A percentile compares a stretch with the other conserved stretches of the same genome.
Evolutionary conservation across 2,888 invertebrate genomes (phyloP).

Genomic region (Shargacucullia verbasci): DNA sequence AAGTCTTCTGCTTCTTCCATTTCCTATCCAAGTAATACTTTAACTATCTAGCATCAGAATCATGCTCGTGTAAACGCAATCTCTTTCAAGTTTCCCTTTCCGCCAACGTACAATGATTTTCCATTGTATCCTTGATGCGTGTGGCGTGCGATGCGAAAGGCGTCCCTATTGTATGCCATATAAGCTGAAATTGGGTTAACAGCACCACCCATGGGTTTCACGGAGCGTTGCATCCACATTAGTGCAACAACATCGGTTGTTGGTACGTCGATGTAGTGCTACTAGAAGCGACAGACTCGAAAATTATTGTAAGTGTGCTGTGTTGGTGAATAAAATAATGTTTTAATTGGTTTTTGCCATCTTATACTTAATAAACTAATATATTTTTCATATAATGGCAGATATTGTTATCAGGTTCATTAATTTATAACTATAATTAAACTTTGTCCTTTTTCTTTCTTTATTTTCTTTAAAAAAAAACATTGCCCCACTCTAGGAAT

Average conservation of each 20-base stretch:
- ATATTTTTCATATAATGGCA: too few relatives aligned
- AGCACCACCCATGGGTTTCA: constrained; percentile 63
- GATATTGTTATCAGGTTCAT: too few relatives aligned
- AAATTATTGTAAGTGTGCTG: background rate
- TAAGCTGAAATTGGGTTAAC: constrained; percentile 64
- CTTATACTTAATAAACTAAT: too few relatives aligned
- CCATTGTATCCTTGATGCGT: constrained; percentile 33
- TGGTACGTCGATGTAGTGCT: constrained; percentile 22
- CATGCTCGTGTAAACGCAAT: constrained; percentile 28
- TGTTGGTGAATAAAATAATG: too few relatives aligned
- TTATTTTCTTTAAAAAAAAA: too few relatives aligned
- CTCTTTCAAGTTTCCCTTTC: constrained; percentile 43
- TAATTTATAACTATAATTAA: too few relatives aligned
- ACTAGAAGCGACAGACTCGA: constrained; percentile 33
- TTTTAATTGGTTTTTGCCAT: too few relatives aligned
- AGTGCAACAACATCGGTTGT: constrained; percentile 47
- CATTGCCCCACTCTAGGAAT: too few relatives aligned
- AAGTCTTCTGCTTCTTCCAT: background rate
- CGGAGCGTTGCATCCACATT: constrained; percentile 53
- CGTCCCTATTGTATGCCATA: constrained; percentile 54
- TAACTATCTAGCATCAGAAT: constrained; percentile 17
- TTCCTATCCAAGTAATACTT: constrained; percentile 2
- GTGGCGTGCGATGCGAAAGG: constrained; percentile 48
- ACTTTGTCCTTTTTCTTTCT: too few relatives aligned
- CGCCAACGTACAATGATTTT: constrained; percentile 25